Base-by-base conservation (phyloP, 2,888 invertebrate species). In the Nomada ferruginata region DNA sequence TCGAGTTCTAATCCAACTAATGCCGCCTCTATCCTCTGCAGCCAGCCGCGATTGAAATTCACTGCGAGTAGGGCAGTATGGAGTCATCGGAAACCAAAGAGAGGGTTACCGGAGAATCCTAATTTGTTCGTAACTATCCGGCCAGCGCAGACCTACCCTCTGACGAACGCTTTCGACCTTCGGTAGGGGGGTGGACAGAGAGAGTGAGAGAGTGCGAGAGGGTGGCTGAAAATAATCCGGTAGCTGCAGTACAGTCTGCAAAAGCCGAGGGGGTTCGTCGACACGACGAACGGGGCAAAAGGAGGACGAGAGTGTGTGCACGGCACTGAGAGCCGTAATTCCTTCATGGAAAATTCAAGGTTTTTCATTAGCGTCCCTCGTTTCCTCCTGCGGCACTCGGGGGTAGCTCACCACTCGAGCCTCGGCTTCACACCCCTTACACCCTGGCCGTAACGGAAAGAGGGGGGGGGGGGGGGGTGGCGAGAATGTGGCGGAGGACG, bases 321-420 rank as follows among this genome's bases (percentile, higher is more conserved):
- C 66, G 71, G 74, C 59, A 74, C 74, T 57, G 79, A 76, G 65
- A 83, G 81, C 88, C 85, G 89, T 91, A 92, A 92, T 92, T 92
- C 89, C 92, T 92, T 92, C 91, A 93, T 93, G 92, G 92, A 93
- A 93, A 92, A 93, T 93, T 93, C 93, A 93, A 92, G 92, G 92
- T 93, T 93, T 93, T 93, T 93, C 93, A 93, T 93, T 93, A 93
- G 91, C 92, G 90, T 88, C 77, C 79, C 86, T 83, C 79, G 78
- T 76, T 71, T 79, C 76, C 74, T 69, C 59, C 47, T 76, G 72
- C 76, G 60, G 44, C 81, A 66, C 20, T 50, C 29, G 29, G 15
- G 65, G 76, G 66, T 74, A 69, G 80, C 74, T 78, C 82, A 66
- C 76, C 83, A 79, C 83, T 79, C 79, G 72, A 79, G 83, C 64